phyloP scores from a whole-genome alignment of 2,797 vertebrate species.

The Malurus leucopterus region DNA sequence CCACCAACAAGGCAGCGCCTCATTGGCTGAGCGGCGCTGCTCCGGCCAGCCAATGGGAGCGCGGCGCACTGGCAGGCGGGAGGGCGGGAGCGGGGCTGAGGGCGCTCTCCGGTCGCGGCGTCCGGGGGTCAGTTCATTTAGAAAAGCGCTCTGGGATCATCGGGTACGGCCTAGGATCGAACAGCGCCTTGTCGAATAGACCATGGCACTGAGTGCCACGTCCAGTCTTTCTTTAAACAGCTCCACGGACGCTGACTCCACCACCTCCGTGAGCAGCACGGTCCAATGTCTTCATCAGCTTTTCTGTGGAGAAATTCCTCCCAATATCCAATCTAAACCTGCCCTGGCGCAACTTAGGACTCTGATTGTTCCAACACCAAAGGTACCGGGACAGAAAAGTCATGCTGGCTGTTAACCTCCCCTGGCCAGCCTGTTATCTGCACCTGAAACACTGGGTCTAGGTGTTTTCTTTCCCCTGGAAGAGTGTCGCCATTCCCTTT shows the following conservation, averaged over 20 bases:
- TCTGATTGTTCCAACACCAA: background rate
- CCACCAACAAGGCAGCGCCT: background rate
- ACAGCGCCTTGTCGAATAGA: accelerated
- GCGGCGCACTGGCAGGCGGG: accelerated
- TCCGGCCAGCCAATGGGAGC: background rate
- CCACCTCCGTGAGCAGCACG: background rate
- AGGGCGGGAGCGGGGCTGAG: accelerated
- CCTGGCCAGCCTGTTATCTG: background rate
- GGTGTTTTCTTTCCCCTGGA: background rate
- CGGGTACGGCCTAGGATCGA: accelerated
- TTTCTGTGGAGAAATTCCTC: background rate
- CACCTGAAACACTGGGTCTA: background rate
- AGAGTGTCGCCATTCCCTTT: background rate
- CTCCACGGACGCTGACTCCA: background rate
- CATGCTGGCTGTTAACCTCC: background rate
- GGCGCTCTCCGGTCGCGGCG: accelerated
- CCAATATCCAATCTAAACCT: background rate
- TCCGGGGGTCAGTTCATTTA: accelerated
- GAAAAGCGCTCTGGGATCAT: accelerated
- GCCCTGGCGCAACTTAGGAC: too few species aligned
- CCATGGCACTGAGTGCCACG: too few species aligned
- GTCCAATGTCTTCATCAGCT: background rate
- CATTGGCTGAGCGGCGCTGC: background rate
- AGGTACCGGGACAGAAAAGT: background rate
- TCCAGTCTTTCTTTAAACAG: background rate